These are phyloP conservation scores for Hoplodrina ambigua DNA, from an alignment of 2,888 invertebrate genomes.

Conservation along the genomic window DNA sequence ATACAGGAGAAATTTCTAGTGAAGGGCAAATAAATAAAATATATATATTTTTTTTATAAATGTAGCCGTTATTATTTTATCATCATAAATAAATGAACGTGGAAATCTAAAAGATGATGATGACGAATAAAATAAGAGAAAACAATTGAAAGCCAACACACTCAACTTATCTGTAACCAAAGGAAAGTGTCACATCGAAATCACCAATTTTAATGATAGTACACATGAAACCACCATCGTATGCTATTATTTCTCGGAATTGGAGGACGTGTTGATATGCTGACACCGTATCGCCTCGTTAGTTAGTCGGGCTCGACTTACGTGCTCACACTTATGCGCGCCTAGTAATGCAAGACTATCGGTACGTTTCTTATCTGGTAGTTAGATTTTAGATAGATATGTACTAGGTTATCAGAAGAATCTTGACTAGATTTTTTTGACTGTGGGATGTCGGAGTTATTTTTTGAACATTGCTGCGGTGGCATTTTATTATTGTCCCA, in stretches of 20 bases:
- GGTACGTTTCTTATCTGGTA: constrained; percentile 36
- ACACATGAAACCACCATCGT: constrained; percentile 48
- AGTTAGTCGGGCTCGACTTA: constrained; percentile 33
- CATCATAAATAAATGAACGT: neutral
- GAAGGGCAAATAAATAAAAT: too few species aligned
- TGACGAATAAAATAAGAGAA: neutral
- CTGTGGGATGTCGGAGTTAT: neutral
- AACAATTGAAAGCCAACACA: neutral
- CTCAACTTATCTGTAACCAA: constrained; percentile 13
- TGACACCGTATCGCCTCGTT: constrained; percentile 54
- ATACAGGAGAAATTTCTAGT: too few species aligned
- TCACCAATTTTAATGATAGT: constrained; percentile 54
- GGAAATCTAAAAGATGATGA: neutral
- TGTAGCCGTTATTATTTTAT: neutral
- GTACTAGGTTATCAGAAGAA: neutral
- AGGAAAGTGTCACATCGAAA: constrained; percentile 43
- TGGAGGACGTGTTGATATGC: constrained; percentile 67
- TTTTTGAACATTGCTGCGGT: neutral
- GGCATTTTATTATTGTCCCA: too few species aligned
- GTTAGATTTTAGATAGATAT: constrained; percentile 31
- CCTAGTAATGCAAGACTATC: constrained; percentile 37
- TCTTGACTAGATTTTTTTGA: neutral
- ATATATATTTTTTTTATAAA: too few species aligned
- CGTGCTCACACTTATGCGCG: constrained; percentile 44
- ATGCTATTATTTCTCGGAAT: constrained; percentile 68